Conservation (phyloP, 2,113 vertebrate genomes). For the Mus musculus region DNA sequence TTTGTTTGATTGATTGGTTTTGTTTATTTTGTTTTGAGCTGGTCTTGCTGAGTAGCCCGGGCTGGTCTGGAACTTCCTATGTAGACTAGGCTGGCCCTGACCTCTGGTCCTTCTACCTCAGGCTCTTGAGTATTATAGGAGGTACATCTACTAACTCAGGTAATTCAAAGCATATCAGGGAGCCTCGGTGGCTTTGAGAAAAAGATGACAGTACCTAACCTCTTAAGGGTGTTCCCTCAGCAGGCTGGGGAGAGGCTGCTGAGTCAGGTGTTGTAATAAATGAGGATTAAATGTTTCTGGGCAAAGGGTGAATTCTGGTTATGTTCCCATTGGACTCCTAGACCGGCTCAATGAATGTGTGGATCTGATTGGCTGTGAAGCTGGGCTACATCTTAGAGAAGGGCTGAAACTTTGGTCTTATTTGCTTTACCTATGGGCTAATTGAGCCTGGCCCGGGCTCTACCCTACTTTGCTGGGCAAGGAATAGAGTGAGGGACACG, state of each 20-base stretch:
- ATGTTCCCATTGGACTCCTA: accelerated
- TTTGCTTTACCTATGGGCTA: background rate
- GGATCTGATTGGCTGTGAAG: background rate
- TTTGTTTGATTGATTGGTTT: background rate
- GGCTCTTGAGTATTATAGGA: background rate
- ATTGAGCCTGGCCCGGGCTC: background rate
- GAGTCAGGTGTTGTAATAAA: background rate
- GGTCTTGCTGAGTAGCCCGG: background rate
- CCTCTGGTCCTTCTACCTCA: background rate
- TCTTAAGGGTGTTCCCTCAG: background rate
- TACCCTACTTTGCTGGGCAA: too few species aligned
- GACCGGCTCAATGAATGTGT: background rate
- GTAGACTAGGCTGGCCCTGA: background rate
- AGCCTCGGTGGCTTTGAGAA: background rate
- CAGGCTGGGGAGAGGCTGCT: background rate
- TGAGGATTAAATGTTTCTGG: background rate
- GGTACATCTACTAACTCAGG: background rate
- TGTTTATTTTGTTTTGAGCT: background rate
- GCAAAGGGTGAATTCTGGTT: background rate
- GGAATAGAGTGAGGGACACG: background rate
- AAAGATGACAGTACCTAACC: background rate
- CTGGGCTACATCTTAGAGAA: background rate
- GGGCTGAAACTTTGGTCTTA: conserved; percentile 4
- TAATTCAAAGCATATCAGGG: background rate
- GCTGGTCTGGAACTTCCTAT: background rate